Conservation (phyloP, 1,140 invertebrate genomes). For the Zelostemma sp. region DNA sequence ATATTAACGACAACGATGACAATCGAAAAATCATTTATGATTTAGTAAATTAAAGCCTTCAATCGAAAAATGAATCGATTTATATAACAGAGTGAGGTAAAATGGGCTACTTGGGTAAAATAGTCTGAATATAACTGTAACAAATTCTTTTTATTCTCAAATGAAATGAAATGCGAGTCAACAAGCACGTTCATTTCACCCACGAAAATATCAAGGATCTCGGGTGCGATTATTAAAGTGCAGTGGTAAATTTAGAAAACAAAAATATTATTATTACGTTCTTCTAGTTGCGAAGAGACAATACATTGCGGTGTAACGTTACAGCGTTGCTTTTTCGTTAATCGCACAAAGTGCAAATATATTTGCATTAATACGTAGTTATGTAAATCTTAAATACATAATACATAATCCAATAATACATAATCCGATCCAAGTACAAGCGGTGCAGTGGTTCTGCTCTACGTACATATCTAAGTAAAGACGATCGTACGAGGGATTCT, state of each 20-base stretch:
- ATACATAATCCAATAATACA: constrained; percentile 15
- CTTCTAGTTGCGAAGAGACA: constrained; percentile 22
- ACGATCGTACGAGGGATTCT: constrained; percentile 24
- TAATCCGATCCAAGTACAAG: constrained; percentile 37
- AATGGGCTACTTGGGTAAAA: no score
- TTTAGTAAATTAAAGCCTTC: no score
- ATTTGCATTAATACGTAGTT: constrained; percentile 41
- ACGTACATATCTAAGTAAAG: constrained; percentile 18
- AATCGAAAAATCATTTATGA: no score
- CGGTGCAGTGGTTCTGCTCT: constrained; percentile 36
- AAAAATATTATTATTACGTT: constrained; percentile 22
- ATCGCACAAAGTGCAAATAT: constrained; percentile 33
- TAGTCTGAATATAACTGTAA: no score
- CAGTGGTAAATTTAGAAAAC: constrained; percentile 19
- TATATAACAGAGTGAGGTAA: no score
- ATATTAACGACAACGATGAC: no score
- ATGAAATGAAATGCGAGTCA: no score
- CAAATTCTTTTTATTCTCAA: no score
- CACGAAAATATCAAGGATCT: neutral
- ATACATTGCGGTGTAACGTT: constrained; percentile 30
- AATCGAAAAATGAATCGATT: no score
- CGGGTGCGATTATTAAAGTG: constrained; percentile 12
- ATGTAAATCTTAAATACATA: constrained; percentile 28
- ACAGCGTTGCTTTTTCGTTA: constrained; percentile 30
- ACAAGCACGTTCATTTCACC: neutral